Evolutionary conservation across 2,797 vertebrate genomes (phyloP).

Genomic region (Xenentodon cancila): DNA sequence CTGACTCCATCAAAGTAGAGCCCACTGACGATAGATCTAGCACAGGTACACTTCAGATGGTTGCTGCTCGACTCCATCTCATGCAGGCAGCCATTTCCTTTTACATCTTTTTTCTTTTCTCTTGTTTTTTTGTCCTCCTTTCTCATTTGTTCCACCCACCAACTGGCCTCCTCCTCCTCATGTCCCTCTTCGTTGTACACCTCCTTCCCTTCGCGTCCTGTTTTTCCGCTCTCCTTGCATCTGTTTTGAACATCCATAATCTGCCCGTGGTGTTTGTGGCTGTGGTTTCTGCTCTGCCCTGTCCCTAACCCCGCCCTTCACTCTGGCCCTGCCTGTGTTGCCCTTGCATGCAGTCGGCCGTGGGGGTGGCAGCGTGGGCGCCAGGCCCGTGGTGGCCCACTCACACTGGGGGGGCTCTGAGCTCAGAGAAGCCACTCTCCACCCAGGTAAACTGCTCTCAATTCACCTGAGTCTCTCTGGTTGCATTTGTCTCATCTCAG

Average conservation of each 20-base stretch:
- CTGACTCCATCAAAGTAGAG: constrained; percentile 83
- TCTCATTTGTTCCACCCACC: constrained; percentile 36
- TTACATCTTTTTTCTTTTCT: constrained; percentile 43
- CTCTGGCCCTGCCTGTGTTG: constrained; percentile 73
- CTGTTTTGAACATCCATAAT: constrained; percentile 28
- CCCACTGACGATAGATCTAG: constrained; percentile 88
- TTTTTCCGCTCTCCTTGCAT: constrained; percentile 15
- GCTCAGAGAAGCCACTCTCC: constrained; percentile 70
- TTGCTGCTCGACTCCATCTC: constrained; percentile 14
- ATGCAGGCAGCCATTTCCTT: constrained; percentile 49
- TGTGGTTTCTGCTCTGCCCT: constrained; percentile 70
- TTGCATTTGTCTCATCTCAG: constrained; percentile 5
- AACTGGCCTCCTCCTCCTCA: constrained; percentile 11
- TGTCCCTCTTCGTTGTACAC: constrained; percentile 6
- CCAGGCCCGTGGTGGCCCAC: constrained; percentile 52
- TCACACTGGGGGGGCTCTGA: constrained; percentile 70
- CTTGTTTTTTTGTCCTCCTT: constrained; percentile 39
- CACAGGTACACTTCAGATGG: constrained; percentile 79
- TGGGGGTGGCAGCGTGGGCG: constrained; percentile 58
- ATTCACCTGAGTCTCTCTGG: constrained; percentile 18
- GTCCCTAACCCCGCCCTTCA: constrained; percentile 68
- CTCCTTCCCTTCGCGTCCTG: constrained; percentile 27
- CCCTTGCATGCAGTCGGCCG: constrained; percentile 72
- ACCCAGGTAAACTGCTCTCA: constrained; percentile 72
- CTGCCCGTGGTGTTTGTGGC: constrained; percentile 50